These are phyloP conservation scores for Epirrhoe tristata DNA, from an alignment of 2,888 invertebrate species.

Conservation along the genomic window DNA sequence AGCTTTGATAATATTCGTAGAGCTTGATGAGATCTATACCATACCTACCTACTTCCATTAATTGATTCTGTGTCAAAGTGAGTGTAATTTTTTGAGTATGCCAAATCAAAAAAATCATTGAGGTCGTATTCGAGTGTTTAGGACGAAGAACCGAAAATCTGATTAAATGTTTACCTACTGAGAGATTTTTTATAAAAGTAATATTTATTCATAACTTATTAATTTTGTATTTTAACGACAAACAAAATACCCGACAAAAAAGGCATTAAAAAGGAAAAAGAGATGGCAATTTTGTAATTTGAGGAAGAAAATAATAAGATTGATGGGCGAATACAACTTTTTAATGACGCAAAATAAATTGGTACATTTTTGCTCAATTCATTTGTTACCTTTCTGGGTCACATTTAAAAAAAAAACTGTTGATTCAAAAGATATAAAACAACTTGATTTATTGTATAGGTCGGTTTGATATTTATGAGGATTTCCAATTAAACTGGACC, in stretches of 20 bases:
- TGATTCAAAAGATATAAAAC: not conserved
- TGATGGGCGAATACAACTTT: conserved; percentile 2
- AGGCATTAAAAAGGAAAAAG: not conserved
- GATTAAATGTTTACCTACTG: no score
- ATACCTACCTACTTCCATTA: not conserved
- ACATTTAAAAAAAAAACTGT: not conserved
- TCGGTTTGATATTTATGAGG: not conserved
- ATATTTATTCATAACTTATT: no score
- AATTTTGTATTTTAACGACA: no score
- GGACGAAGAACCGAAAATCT: no score
- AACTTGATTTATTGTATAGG: not conserved
- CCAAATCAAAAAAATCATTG: no score
- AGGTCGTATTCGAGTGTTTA: no score
- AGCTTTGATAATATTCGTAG: not conserved
- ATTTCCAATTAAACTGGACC: not conserved
- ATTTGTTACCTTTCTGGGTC: not conserved
- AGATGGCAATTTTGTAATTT: not conserved
- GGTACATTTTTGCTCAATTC: not conserved
- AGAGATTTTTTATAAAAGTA: no score
- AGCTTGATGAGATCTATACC: not conserved
- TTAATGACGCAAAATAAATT: conserved; percentile 1
- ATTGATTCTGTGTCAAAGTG: no score
- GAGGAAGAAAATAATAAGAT: not conserved
- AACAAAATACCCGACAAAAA: not conserved
- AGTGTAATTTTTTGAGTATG: no score